These are phyloP conservation scores for Caenorhabditis sp. DNA, from an alignment of 2,888 invertebrate species.

Conservation along the genomic window DNA sequence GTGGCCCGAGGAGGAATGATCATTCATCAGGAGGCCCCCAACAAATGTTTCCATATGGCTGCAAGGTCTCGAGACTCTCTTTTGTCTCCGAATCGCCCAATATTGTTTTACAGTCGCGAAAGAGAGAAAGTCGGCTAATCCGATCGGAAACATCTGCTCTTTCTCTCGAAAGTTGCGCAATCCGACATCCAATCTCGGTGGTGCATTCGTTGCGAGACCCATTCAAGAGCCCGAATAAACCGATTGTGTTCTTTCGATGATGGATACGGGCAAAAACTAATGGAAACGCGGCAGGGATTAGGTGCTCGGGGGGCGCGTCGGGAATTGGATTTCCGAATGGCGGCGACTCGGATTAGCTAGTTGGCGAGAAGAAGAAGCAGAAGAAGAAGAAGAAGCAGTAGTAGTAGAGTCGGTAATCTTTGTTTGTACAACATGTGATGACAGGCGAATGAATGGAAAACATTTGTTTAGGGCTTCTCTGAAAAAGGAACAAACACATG, in stretches of 20 bases:
- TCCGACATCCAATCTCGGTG: slow-evolving; percentile 12
- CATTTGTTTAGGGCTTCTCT: too few relatives aligned
- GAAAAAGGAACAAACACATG: too few relatives aligned
- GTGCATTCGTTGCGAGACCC: background rate
- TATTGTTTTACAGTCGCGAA: too few relatives aligned
- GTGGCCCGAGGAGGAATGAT: slow-evolving; percentile 9
- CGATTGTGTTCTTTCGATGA: slow-evolving; percentile 23
- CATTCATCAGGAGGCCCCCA: slow-evolving; percentile 29
- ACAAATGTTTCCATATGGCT: slow-evolving; percentile 51
- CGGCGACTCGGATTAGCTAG: slow-evolving; percentile 35
- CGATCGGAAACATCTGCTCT: slow-evolving; percentile 41
- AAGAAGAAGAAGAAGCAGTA: too few relatives aligned
- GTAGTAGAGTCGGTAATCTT: slow-evolving; percentile 42
- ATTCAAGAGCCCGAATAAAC: background rate
- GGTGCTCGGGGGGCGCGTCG: slow-evolving; percentile 8
- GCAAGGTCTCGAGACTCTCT: slow-evolving; percentile 28
- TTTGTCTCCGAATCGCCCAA: background rate
- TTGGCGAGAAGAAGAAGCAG: too few relatives aligned
- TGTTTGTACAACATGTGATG: slow-evolving; percentile 40
- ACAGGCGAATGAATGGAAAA: background rate
- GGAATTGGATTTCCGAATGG: slow-evolving; percentile 44
- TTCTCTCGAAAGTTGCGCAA: slow-evolving; percentile 26
- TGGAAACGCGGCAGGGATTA: slow-evolving; percentile 32
- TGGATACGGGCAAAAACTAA: slow-evolving; percentile 23
- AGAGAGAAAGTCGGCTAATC: slow-evolving; percentile 37